phyloP scores from a whole-genome alignment of 1,140 invertebrate species.

The Caenorhabditis briggsae region DNA sequence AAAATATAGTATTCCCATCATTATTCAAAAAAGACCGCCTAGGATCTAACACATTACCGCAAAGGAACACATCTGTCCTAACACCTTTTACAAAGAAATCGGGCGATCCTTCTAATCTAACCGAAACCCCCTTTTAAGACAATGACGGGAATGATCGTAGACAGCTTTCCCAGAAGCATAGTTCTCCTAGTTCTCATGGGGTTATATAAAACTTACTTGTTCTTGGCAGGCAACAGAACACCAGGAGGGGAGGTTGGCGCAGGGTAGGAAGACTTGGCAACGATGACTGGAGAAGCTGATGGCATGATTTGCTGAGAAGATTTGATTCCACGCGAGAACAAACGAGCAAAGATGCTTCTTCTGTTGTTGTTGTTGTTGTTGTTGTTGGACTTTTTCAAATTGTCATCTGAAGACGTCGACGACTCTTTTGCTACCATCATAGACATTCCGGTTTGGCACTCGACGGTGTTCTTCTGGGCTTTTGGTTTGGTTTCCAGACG shows the following conservation, averaged over 20 bases:
- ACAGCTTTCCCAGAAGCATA: background rate
- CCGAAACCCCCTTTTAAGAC: constrained; percentile 11
- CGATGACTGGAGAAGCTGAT: constrained; percentile 9
- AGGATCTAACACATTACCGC: background rate
- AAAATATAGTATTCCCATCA: background rate
- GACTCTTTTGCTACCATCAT: constrained; percentile 59
- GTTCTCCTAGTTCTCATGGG: background rate
- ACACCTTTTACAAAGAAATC: background rate
- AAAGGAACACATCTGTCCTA: background rate
- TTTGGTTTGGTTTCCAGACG: constrained; percentile 7
- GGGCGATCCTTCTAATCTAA: background rate
- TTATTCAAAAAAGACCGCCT: background rate
- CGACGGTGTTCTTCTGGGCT: constrained; percentile 58
- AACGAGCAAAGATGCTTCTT: constrained; percentile 46
- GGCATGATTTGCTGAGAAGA: constrained; percentile 8
- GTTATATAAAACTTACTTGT: constrained; percentile 39
- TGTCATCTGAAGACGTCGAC: constrained; percentile 26
- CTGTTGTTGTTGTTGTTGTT: background rate
- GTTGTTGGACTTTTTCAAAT: background rate
- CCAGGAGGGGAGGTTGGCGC: background rate
- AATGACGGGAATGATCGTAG: background rate
- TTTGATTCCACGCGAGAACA: constrained; percentile 55
- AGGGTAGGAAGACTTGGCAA: background rate
- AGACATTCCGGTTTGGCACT: constrained; percentile 65
- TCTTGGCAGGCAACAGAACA: constrained; percentile 41